phyloP scores from a whole-genome alignment of 2,113 vertebrate genomes.

The Tetrao urogallus region DNA sequence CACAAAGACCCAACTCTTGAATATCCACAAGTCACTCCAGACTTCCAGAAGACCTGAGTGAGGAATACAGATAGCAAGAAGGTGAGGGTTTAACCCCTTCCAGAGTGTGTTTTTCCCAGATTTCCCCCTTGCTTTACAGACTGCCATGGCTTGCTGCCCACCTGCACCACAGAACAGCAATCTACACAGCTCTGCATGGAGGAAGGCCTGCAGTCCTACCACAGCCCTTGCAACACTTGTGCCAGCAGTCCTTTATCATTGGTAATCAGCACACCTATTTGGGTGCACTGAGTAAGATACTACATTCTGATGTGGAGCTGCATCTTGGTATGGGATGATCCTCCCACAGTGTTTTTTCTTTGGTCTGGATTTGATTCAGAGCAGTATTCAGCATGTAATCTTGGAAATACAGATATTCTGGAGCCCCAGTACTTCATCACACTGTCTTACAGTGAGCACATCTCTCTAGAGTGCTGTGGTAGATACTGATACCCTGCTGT shows the following conservation, averaged over 20 bases:
- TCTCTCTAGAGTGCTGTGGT: not conserved
- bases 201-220: not conserved
- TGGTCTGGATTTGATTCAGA: not conserved
- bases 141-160: not conserved
- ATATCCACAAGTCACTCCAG: not conserved
- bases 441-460: not conserved
- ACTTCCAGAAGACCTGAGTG: not conserved
- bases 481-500: not conserved
- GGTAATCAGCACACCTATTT: not conserved
- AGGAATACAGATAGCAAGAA: not conserved
- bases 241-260: not conserved
- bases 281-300: not conserved
- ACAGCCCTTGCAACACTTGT: not conserved
- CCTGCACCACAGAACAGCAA: not conserved
- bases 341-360: not conserved
- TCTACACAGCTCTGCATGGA: not conserved
- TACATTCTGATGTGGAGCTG: not conserved
- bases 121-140: not conserved
- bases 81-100: not conserved
- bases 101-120: not conserved
- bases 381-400: not conserved
- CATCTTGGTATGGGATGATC: not conserved
- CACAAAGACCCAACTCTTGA: not conserved
- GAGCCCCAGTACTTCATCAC: conserved; percentile 8
- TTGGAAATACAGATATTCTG: not conserved